phyloP scores from a whole-genome alignment of 2,113 vertebrate species.

The Amphiprion percula region DNA sequence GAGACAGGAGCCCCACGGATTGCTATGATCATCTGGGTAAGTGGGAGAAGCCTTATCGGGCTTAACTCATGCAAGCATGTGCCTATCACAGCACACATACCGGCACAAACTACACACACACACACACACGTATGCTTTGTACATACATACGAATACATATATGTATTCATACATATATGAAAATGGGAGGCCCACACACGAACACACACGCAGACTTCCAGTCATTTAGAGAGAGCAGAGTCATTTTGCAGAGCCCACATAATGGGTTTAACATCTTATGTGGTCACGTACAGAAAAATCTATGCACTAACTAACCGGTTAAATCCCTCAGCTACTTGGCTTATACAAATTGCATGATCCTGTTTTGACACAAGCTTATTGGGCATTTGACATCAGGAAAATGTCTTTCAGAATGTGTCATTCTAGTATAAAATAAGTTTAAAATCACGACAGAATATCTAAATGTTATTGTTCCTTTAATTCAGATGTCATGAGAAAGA shows the following conservation, averaged over 20 bases:
- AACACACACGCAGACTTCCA: not conserved
- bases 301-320: constrained; percentile 29
- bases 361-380: constrained; percentile 47
- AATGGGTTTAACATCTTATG: constrained; percentile 46
- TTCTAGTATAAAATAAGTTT: not conserved
- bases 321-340: constrained; percentile 15
- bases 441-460: constrained; percentile 1
- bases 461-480: not conserved
- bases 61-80: constrained; percentile 3
- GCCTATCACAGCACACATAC: constrained; percentile 1
- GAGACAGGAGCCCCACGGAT: constrained; percentile 73
- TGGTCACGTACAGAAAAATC: constrained; percentile 17
- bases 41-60: constrained; percentile 47
- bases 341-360: constrained; percentile 33
- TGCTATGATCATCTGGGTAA: constrained; percentile 89
- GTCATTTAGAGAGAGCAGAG: constrained; percentile 6
- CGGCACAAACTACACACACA: not conserved
- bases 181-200: not conserved
- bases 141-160: not conserved
- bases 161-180: not conserved
- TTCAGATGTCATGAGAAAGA: not conserved
- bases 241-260: constrained; percentile 4
- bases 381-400: constrained; percentile 41
- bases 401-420: constrained; percentile 11
- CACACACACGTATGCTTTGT: not conserved